Conservation (phyloP, 2,888 invertebrate species). For the Himalopsyche japonica region DNA sequence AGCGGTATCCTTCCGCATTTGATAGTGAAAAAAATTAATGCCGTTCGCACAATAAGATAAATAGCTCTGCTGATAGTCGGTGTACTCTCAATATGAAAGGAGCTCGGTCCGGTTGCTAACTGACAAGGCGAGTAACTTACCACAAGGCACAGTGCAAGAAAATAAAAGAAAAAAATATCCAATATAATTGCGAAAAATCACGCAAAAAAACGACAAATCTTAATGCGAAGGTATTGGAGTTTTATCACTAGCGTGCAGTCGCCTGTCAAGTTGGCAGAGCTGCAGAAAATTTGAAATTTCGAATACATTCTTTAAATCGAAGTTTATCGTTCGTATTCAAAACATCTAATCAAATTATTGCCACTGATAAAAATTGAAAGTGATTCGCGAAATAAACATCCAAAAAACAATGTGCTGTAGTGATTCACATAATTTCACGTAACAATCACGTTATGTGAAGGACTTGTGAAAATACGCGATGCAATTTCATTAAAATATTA, state of each 20-base stretch:
- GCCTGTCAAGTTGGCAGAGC: neutral
- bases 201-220: neutral
- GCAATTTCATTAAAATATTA: neutral
- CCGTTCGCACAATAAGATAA: conserved; percentile 12
- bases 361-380: neutral
- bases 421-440: neutral
- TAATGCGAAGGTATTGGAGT: neutral
- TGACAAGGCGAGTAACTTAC: neutral
- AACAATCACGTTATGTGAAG: neutral
- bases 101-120: neutral
- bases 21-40: conserved; percentile 2
- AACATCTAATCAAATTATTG: neutral
- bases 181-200: neutral
- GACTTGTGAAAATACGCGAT: neutral
- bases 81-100: conserved; percentile 20
- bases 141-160: neutral
- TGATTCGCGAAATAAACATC: neutral
- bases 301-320: neutral
- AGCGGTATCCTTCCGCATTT: neutral
- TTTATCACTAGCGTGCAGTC: neutral
- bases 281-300: neutral
- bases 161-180: neutral
- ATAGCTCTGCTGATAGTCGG: conserved; percentile 13
- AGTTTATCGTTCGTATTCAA: neutral
- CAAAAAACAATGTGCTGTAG: neutral